Conservation (phyloP, 2,113 vertebrate species). For the Hydrolagus affinis region DNA sequence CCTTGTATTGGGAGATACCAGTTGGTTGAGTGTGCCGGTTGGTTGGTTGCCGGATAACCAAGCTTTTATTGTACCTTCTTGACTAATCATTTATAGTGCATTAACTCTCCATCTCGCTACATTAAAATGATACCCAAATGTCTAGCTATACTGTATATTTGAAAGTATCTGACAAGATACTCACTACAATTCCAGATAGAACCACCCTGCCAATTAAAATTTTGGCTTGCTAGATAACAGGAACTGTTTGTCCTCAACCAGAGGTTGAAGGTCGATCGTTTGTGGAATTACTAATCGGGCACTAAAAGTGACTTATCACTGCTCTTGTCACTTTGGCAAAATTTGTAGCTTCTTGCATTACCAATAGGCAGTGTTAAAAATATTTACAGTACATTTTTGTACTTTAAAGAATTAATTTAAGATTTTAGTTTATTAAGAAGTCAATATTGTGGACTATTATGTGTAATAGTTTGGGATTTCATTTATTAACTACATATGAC, state of each 20-base stretch:
- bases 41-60: no score
- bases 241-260: neutral
- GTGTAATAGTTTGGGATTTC: neutral
- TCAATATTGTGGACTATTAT: neutral
- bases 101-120: no score
- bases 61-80: no score
- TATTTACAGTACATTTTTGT: neutral
- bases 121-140: no score
- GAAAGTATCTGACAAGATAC: no score
- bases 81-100: no score
- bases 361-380: neutral
- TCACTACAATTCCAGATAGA: no score
- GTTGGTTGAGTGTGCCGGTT: no score
- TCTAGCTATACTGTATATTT: no score
- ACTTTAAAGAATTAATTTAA: neutral
- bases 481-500: neutral
- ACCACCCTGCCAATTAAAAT: no score
- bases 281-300: neutral
- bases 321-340: neutral
- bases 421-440: neutral
- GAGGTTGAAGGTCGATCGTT: neutral
- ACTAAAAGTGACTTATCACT: neutral
- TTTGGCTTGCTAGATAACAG: no score
- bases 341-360: neutral
- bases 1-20: no score